These are phyloP conservation scores for Macaca nemestrina DNA, from an alignment of 2,113 vertebrate genomes.

Conservation along the genomic window DNA sequence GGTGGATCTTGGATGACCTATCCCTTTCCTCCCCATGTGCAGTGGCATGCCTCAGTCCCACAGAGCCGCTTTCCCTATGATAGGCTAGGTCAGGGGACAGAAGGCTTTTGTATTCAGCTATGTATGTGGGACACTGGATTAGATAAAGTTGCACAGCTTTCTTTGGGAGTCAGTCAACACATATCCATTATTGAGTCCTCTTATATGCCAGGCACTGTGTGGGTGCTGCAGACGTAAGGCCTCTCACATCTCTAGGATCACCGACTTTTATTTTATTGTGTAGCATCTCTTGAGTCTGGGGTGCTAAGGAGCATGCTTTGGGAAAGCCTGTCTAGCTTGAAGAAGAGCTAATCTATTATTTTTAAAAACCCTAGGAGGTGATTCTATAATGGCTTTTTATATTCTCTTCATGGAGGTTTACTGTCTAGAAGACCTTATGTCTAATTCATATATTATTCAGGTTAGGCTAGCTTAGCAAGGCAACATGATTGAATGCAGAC, in stretches of 20 bases:
- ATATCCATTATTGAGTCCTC: rapidly evolving
- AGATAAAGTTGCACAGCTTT: not conserved
- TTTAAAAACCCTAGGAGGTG: not conserved
- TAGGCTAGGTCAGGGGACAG: not conserved
- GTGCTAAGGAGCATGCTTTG: not conserved
- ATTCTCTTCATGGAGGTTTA: not conserved
- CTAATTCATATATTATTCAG: not conserved
- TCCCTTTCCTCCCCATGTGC: not conserved
- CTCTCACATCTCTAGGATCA: not conserved
- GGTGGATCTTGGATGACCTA: not conserved
- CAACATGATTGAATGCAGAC: not conserved
- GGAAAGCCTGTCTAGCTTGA: not conserved
- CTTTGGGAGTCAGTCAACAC: not conserved
- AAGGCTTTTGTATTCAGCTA: not conserved
- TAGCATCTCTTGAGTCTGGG: not conserved
- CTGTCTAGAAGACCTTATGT: not conserved
- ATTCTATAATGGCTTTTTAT: not conserved
- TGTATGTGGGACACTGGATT: too few relatives aligned
- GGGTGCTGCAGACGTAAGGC: rapidly evolving
- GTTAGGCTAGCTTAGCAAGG: not conserved
- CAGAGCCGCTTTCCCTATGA: not conserved
- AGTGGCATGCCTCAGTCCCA: not conserved
- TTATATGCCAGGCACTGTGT: not conserved
- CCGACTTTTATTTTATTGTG: not conserved
- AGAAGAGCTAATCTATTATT: not conserved